Conservation (phyloP, 2,888 invertebrate genomes). For the Parascotia fuliginaria region DNA sequence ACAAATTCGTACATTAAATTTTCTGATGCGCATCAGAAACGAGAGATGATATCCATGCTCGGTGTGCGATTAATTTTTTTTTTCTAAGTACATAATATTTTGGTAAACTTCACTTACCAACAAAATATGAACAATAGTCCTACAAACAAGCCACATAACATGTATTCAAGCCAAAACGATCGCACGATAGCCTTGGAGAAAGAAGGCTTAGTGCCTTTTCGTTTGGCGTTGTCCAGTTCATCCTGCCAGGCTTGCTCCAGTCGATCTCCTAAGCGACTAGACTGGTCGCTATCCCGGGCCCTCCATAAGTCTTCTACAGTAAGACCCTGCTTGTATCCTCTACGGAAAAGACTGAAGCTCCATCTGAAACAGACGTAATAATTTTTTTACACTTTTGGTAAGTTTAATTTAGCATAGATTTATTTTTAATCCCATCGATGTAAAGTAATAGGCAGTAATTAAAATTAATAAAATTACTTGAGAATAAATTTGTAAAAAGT, state of each 20-base stretch:
- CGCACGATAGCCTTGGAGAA: constrained; percentile 85
- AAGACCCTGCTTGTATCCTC: constrained; percentile 87
- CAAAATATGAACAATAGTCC: constrained; percentile 85
- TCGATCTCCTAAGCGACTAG: constrained; percentile 87
- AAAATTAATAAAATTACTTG: too few relatives aligned
- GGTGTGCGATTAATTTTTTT: too few relatives aligned
- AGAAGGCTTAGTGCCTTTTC: constrained; percentile 84
- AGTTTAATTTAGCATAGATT: too few relatives aligned
- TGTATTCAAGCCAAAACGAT: constrained; percentile 87
- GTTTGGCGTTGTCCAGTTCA: constrained; percentile 81
- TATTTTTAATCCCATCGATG: too few relatives aligned
- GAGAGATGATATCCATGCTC: too few relatives aligned
- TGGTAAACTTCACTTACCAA: constrained; percentile 84
- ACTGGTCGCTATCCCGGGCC: constrained; percentile 86
- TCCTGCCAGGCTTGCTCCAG: constrained; percentile 88
- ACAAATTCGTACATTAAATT: too few relatives aligned
- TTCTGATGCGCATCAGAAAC: too few relatives aligned
- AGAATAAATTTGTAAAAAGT: too few relatives aligned
- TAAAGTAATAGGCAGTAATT: too few relatives aligned
- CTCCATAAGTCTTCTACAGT: constrained; percentile 88
- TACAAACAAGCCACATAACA: constrained; percentile 85
- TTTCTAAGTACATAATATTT: too few relatives aligned
- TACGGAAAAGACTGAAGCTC: constrained; percentile 87
- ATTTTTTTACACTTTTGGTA: too few relatives aligned
- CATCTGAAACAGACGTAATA: constrained; percentile 87